Evolutionary conservation across 2,888 invertebrate species (phyloP), one percentile per base, ranked within the genome.

Genomic region (Podabrus alpinus): DNA sequence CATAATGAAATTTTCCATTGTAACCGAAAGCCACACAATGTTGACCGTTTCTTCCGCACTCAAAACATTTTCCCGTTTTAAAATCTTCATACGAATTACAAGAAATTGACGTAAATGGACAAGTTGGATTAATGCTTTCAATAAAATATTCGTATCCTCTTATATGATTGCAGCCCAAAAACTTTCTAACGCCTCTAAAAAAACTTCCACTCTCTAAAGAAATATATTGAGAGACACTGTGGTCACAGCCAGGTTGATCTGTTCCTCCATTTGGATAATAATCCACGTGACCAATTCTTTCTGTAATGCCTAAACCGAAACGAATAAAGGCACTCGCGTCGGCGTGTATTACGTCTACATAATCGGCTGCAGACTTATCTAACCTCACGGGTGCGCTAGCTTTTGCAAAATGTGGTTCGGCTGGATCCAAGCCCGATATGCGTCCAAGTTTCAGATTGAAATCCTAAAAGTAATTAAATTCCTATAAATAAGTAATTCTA

Each of bases 191-290:
- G 2, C 92, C 93, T 79, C 88, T 86, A 77, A 93, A 89, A 71
- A 93, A 88, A 62, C 92, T 91, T 62, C 91, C 91, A 59, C 90
- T 89, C 80, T 92, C 91, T 70, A 90, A 88, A 73, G 90, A 90
- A 79, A 94, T 91, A 66, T 92, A 92, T 77, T 92, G 91, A 68
- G 91, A 88, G 13, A 94, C 89, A 89, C 90, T 85, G 78, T 89
- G 88, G 72, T 87, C 88, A 81, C 90, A 90, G 2, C 94, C 95
- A 0, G 94, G 94, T 84, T 94, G 97, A 74, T 92, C 91, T 7
- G 92, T 90, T 0, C 97, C 97, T 0, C 96, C 96, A 84, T 97
- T 97, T 0, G 97, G 96, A 85, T 93, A 97, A 87, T 96, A 97
- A 86, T 97, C 97, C 3, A 96, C 93, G 86, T 97, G 96, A 0